phyloP scores from a whole-genome alignment of 2,797 vertebrate genomes.

The Protosalanx chinensis region DNA sequence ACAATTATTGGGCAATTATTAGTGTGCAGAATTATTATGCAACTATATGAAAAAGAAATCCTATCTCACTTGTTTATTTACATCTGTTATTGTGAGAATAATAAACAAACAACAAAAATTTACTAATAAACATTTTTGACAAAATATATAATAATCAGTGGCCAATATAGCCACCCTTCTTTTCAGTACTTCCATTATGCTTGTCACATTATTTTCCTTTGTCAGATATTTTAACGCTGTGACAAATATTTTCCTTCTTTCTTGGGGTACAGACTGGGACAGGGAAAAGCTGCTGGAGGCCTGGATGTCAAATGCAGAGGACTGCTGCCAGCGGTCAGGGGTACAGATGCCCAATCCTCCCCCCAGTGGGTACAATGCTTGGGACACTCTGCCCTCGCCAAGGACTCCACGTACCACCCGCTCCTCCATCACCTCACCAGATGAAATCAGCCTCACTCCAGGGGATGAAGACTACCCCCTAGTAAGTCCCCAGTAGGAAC shows the following conservation, averaged over 20 bases:
- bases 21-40: no score
- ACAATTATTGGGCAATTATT: no score
- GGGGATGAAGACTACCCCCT: slow-evolving; percentile 83
- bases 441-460: slow-evolving; percentile 89
- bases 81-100: no score
- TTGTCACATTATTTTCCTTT: no score
- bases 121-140: no score
- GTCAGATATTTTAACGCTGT: no score
- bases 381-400: slow-evolving; percentile 94
- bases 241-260: slow-evolving; percentile 18
- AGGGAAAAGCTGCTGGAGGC: slow-evolving; percentile 96
- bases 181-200: no score
- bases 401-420: slow-evolving; percentile 90
- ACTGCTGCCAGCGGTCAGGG: slow-evolving; percentile 97
- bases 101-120: no score
- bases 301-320: slow-evolving; percentile 95
- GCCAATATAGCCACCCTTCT: no score
- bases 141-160: no score
- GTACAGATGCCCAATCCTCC: slow-evolving; percentile 96
- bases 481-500: slow-evolving; percentile 67
- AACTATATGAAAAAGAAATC: no score
- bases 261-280: slow-evolving; percentile 87
- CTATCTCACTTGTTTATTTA: no score
- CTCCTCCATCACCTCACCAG: slow-evolving; percentile 91
- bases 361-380: slow-evolving; percentile 92